These are phyloP conservation scores for Argya squamiceps DNA, from an alignment of 2,797 vertebrate species.

Conservation along the genomic window DNA sequence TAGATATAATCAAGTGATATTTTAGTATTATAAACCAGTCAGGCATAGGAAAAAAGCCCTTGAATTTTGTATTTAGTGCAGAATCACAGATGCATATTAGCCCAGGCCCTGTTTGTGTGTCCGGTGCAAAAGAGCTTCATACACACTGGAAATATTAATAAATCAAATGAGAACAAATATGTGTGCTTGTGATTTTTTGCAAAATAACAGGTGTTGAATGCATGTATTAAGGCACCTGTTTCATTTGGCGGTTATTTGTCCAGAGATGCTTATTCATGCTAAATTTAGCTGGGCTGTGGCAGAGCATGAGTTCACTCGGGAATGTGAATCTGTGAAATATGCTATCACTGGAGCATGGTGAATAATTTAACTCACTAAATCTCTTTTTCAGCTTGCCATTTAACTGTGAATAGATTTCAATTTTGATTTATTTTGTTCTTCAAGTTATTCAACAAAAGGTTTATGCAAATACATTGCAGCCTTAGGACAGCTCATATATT, in stretches of 20 bases:
- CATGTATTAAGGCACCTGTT: slow-evolving; percentile 40
- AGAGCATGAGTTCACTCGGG: slow-evolving; percentile 35
- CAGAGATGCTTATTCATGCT: slow-evolving; percentile 47
- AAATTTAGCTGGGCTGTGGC: slow-evolving; percentile 43
- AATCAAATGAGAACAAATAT: neutral
- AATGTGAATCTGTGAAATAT: slow-evolving; percentile 55
- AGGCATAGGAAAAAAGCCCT: neutral
- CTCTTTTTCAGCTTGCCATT: slow-evolving; percentile 57
- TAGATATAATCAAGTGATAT: neutral
- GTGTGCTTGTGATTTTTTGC: neutral
- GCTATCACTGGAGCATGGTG: slow-evolving; percentile 40
- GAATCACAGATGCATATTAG: neutral
- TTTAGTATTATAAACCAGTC: neutral
- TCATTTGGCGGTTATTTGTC: slow-evolving; percentile 46
- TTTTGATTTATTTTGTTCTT: slow-evolving; percentile 67
- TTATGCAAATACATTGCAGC: slow-evolving; percentile 61
- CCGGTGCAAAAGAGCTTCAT: neutral
- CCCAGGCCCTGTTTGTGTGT: neutral
- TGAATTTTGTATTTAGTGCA: neutral
- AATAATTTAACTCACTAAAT: slow-evolving; percentile 66
- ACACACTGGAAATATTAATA: neutral
- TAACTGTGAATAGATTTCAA: slow-evolving; percentile 57
- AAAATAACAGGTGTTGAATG: slow-evolving; percentile 24
- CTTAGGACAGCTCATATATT: slow-evolving; percentile 36
- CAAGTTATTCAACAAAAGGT: slow-evolving; percentile 58